A percentile compares a stretch with the other conserved stretches of the same genome.
phyloP scores from a whole-genome alignment of 2,113 vertebrate species.

The Meleagris gallopavo region DNA sequence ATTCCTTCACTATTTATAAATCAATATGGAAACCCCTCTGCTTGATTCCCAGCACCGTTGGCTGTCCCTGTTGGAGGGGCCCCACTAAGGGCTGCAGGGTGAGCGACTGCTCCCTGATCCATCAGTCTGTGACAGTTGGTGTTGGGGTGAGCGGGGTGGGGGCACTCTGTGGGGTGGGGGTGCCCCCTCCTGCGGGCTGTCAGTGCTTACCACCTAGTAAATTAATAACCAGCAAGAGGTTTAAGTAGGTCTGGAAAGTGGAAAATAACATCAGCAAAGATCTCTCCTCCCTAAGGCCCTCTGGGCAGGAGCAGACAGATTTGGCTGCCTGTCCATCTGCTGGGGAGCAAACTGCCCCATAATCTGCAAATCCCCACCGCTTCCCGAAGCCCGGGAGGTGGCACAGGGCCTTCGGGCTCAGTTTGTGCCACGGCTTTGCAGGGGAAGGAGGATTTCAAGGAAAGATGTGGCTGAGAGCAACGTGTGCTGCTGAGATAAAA shows the following conservation, averaged over 20 bases:
- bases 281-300: not conserved
- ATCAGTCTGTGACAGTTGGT: too few relatives aligned
- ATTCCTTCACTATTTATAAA: slow-evolving; percentile 64
- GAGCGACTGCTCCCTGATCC: not conserved
- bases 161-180: not conserved
- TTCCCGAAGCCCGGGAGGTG: not conserved
- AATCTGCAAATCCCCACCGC: not conserved
- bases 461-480: not conserved
- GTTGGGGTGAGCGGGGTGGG: not conserved
- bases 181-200: not conserved
- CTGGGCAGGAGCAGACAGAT: not conserved
- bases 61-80: not conserved
- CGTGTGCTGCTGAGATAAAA: not conserved
- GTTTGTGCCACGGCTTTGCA: not conserved
- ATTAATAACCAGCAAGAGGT: not conserved
- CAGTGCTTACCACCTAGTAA: not conserved
- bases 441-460: not conserved
- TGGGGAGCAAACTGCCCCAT: not conserved
- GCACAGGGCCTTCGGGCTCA: too few relatives aligned
- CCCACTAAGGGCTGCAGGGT: not conserved
- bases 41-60: not conserved
- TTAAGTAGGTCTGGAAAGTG: slow-evolving; percentile 45
- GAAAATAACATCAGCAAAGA: not conserved
- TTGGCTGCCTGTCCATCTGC: slow-evolving; percentile 56
- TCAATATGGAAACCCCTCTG: slow-evolving; percentile 39